Base-by-base conservation (phyloP, 2,797 vertebrate species). In the Platalea minor region DNA sequence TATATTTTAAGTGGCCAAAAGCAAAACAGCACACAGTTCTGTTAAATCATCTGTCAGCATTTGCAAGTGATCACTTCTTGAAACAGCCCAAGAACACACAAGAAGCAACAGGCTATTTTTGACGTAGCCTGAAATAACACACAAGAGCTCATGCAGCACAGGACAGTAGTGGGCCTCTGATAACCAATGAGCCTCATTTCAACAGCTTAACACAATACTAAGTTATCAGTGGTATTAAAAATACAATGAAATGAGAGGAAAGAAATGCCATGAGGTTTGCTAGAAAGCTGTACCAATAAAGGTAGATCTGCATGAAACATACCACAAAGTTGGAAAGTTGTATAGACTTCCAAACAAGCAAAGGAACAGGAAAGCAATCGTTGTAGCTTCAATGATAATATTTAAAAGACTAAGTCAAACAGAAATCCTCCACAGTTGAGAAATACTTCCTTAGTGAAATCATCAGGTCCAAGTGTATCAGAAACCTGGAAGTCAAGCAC, bases 51-150 rank as follows among this genome's bases (percentile, higher is more conserved):
- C 73, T 69, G 67, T 89, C 91, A 85, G 93, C 51, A 80, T 79
- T 80, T 95, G 54, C 53, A 83, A 88, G 37, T 3, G 31, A 85
- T 78, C 23, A 0, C 65, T 96, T 94, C 94, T 88, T 84, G 93
- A 92, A 97, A 92, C 43, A 63, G 85, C 48, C 48, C 68, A 87
- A 48, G 91, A 92, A 83, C 78, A 85, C 90, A 72, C 93, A 93
- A 88, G 76, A 59, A 96, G 76, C 29, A 81, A 82, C 37, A 65
- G 68, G 72, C 86, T 87, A 69, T 92, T 96, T 94, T 21, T 77
- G 74, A 70, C 28, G 4, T 5, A 51, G 85, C 54, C 76, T 61
- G 43, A 93, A 91, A 84, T 77, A 94, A 86, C 64, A 95, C 50
- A 46, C 33, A 81, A 83, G 54, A 92, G 57, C 64, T 83, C 43